A percentile compares a stretch with the other conserved stretches of the same genome.
Conservation (phyloP, 2,797 vertebrate genomes). For the Bovichtus diacanthus region DNA sequence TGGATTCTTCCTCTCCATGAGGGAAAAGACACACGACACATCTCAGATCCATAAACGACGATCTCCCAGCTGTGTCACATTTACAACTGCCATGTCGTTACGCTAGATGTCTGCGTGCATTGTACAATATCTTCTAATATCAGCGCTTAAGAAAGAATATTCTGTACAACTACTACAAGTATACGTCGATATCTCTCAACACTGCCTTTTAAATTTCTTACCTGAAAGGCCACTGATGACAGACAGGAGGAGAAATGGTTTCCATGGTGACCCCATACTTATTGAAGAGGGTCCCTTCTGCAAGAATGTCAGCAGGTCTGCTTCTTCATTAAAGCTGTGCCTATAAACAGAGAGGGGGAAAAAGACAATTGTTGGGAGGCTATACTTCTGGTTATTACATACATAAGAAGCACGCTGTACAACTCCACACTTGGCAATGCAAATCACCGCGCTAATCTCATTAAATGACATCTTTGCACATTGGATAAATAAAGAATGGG, state of each 20-base stretch:
- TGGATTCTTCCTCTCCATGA: constrained; percentile 12
- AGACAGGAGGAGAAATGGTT: constrained; percentile 92
- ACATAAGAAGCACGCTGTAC: background rate
- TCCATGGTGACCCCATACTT: constrained; percentile 95
- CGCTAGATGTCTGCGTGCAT: background rate
- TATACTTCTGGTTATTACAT: constrained; percentile 45
- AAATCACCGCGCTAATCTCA: constrained; percentile 1
- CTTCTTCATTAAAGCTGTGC: constrained; percentile 92
- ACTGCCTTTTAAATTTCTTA: constrained; percentile 76
- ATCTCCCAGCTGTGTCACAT: constrained; percentile 18
- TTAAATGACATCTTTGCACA: background rate
- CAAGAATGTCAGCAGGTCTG: constrained; percentile 83
- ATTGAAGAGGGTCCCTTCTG: constrained; percentile 84
- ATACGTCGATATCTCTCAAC: constrained; percentile 13
- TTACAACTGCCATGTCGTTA: constrained; percentile 9
- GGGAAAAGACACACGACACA: constrained; percentile 21
- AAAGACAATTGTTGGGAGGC: constrained; percentile 43
- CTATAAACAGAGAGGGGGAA: constrained; percentile 83
- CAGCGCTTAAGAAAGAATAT: constrained; percentile 13
- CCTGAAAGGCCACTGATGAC: constrained; percentile 93
- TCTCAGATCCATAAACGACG: constrained; percentile 28
- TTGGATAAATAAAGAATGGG: background rate
- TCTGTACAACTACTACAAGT: background rate
- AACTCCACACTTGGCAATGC: background rate
- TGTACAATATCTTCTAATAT: background rate